Evolutionary conservation across 2,113 vertebrate species (phyloP).

Genomic region (Calidris pugnax): DNA sequence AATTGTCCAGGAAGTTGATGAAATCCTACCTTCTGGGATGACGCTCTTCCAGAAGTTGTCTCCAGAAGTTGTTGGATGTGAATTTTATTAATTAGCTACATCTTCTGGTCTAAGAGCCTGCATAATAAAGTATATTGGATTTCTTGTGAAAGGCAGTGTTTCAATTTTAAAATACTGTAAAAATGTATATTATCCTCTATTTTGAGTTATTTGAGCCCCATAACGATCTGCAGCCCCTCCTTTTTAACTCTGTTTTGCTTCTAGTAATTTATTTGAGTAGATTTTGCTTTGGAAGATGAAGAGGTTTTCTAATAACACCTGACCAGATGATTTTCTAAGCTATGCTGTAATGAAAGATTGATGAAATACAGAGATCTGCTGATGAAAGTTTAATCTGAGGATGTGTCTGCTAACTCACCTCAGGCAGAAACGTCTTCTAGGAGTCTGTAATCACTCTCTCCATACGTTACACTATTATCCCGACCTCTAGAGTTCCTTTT

Average conservation of each 20-base stretch:
- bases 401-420: constrained; percentile 53
- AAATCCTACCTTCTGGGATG: not conserved
- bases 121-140: not conserved
- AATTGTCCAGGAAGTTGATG: not conserved
- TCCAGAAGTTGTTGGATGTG: not conserved
- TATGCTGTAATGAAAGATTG: constrained; percentile 78
- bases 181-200: not conserved
- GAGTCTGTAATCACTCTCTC: constrained; percentile 46
- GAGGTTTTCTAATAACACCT: constrained; percentile 67
- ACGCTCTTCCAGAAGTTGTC: not conserved
- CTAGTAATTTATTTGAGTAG: not conserved
- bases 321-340: constrained; percentile 59
- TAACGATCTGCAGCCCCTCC: not conserved
- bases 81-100: not conserved
- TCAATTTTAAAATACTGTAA: not conserved
- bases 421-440: constrained; percentile 22
- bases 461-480: not conserved
- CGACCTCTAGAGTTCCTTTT: constrained; percentile 31
- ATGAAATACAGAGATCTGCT: constrained; percentile 76
- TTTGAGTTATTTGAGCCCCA: not conserved
- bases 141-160: not conserved
- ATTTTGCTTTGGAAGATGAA: constrained; percentile 47
- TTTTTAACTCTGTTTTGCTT: not conserved
- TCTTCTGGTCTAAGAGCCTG: not conserved
- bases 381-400: constrained; percentile 82